Evolutionary conservation across 2,888 invertebrate species (phyloP), one percentile per base, ranked within the genome.

Genomic region (Actias luna): DNA sequence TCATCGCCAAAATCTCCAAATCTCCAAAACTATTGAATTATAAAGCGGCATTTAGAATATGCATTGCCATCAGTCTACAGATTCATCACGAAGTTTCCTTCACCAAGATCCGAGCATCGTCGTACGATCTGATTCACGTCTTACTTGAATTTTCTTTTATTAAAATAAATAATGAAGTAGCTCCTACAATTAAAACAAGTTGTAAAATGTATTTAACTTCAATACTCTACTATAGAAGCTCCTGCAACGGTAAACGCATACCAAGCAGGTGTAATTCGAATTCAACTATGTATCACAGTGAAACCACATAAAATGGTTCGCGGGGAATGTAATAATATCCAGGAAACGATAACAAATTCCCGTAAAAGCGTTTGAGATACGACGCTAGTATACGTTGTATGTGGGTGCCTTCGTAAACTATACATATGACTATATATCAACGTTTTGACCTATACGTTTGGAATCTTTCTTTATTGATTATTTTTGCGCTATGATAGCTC

Each of bases 371-470:
- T 64, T 67, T 59, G 64, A 72, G 67, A 71, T 74, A 71, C 62
- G 57, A 58, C 18, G 42, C 63, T 69, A 69, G 69, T 75, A 72
- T 74, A 74, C 69, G 71, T 74, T 74, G 75, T 77, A 73, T 73
- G 71, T 62, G 63, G 65, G 67, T 64, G 66, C 67, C 66, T 18
- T 67, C 61, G 42, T 52, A 8, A n/a, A n/a, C n/a, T n/a, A n/a
- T n/a, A n/a, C n/a, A n/a, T n/a, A n/a, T n/a, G n/a, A n/a, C n/a
- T n/a, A n/a, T n/a, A n/a, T n/a, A n/a, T n/a, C n/a, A n/a, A n/a
- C n/a, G n/a, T n/a, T n/a, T n/a, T n/a, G n/a, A n/a, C n/a, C n/a
- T 64, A 62, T 62, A 25, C 18, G 59, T 5, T 55, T 3, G 1
- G 52, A 55, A 55, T 25, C 3, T 29, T 55, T 55, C 52, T 55